Base-by-base conservation (phyloP, 2,113 vertebrate species). In the Cyphomyrus plagiostoma region DNA sequence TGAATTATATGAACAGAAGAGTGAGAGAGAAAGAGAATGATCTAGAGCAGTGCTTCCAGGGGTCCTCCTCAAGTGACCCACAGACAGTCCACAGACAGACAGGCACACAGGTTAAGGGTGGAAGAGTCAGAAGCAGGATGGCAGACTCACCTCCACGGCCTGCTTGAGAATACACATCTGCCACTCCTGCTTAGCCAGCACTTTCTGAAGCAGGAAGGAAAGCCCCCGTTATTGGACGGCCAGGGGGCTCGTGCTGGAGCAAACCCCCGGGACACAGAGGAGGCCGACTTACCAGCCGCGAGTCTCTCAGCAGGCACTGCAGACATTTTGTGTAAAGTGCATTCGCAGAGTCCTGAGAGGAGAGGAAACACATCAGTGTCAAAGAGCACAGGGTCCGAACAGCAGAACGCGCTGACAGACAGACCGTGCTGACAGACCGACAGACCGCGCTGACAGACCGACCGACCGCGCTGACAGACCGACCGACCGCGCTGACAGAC, bases 111-210 rank as follows among this genome's bases (percentile, higher is more conserved):
- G 42, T 5, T 80, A 19, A 17, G 17, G 74, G 35, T 2, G 17
- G 35, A 8, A 77, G 15, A 42, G 70, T 7, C 5, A 1, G 42
- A 42, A 42, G 70, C 70, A 17, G 26, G 70, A 13, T 5, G 35
- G 13, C 5, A 80, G 1, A 42, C 95, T 94, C 94, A 99, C 98
- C 96, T 99, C 98, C 52, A 99, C 98, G 0, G 98, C 98, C 95
- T 99, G 98, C 91, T 99, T 99, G 92, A 99, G 97, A 82, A 99
- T 93, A 90, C 95, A 97, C 97, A 99, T 98, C 94, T 99, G 98
- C 84, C 97, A 93, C 92, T 98, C 98, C 94, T 99, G 98, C 93
- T 97, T 98, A 15, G 97, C 96, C 89, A 98, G 95, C 91, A 97
- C 91, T 93, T 97, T 98, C 98, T 99, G 91, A 90, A 93, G 93